Base-by-base conservation (phyloP, 2,888 invertebrate genomes). In the Cephus runcator region DNA sequence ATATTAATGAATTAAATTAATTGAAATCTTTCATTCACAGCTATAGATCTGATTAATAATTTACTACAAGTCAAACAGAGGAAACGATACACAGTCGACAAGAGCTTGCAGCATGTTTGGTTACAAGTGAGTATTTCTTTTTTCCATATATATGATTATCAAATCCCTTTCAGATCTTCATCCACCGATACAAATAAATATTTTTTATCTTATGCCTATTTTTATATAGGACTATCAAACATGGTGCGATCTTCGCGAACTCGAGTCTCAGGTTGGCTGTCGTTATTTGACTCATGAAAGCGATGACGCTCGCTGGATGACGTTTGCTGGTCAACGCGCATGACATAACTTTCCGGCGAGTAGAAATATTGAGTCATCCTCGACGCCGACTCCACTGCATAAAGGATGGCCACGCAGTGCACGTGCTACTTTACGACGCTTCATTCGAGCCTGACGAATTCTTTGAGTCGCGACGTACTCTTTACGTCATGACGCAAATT, bases 41-140 rank as follows among this genome's bases (percentile, higher is more conserved):
- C 99, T 80, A 98, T 99, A 92, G 99, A 99, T 93, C 94, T 99
- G 87, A 99, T 99, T 89, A 98, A 97, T 93, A 98, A 98, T 93
- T 93, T 99, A 87, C 94, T 99, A 81, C 99, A 99, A 96, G 99
- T 98, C 83, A 98, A 98, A 92, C 97, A 97, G 91, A 94, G 98
- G 87, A 98, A 98, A 92, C 95, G 99, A 34, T 98, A 96, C 89
- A 98, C 98, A 0, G 98, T 98, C 78, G 99, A 99, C 93, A 99
- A 99, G 93, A 97, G 98, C 79, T 93, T 98, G 82, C 94, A 95
- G 87, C 99, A 99, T 92, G 94, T 96, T 85, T 99, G 99, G 99
- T 94, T 99, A 84, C 99, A 99, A 95, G 98, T 95, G 91, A 91
- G 87, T 80, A 73, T 56, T 56, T 56, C 23, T 23, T 56, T 56